Evolutionary conservation across 2,113 vertebrate genomes (phyloP), one percentile per base, ranked within the genome.

Genomic region (Craseonycteris thonglongyai): DNA sequence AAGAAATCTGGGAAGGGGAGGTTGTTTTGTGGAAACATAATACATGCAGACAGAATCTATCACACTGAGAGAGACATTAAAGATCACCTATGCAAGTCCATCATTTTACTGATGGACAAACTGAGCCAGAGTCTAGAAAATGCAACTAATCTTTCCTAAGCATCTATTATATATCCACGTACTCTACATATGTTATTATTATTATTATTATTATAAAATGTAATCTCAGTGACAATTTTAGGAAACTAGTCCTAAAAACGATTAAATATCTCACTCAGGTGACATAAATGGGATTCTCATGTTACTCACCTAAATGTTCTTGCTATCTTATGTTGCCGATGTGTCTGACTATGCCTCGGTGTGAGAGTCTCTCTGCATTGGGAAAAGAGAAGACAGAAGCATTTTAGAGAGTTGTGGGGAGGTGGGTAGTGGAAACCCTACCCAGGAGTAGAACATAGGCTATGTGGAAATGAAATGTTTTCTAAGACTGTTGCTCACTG

Each of bases 371-470:
- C n/a, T n/a, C n/a, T n/a, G n/a, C n/a, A n/a, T n/a, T n/a, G n/a
- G n/a, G n/a, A n/a, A n/a, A n/a, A n/a, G n/a, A n/a, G n/a, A n/a
- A n/a, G n/a, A n/a, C n/a, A n/a, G n/a, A n/a, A n/a, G n/a, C 2
- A 28, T 40, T 81, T 42, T 26, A 28, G n/a, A 66, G 30, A 59
- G 3, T 14, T 47, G 22, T 1, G 13, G 49, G 14, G 21, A 28
- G 11, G 33, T 26, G 8, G 9, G 1, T 3, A 42, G 1, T 5
- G 18, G 28, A 7, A 79, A 16, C 71, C n/a, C n/a, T n/a, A n/a
- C n/a, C n/a, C n/a, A n/a, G n/a, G n/a, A n/a, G n/a, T n/a, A n/a
- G n/a, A n/a, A n/a, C n/a, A n/a, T n/a, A 40, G 42, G 59, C 19
- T 18, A 8, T 68, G n/a, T 68, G n/a, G 8, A 58, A 84, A 71